Base-by-base conservation (phyloP, 1,140 invertebrate species). In the Lasioglossum albipes region DNA sequence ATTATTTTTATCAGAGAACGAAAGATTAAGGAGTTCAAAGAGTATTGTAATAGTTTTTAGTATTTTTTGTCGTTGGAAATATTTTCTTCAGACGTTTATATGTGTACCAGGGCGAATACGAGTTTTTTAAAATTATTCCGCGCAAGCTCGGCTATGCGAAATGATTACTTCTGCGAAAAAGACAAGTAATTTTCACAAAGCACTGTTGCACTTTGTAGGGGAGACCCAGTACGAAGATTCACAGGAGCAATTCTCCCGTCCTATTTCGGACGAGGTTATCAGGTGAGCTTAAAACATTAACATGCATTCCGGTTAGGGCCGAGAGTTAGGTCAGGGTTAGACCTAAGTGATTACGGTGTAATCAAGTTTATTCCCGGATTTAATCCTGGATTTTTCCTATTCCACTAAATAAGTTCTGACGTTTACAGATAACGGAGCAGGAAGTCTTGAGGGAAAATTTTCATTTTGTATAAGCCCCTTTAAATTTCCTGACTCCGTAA, bases 201-300 rank as follows among this genome's bases (percentile, higher is more conserved):
- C 45, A 45, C n/a, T 66, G 69, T 85, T 74, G 27, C 36, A 81
- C 10, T 79, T 67, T 54, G 64, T 75, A 89, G 91, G 89, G 89
- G 87, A 90, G 69, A 82, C 73, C 71, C 89, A 89, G 83, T 84
- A 80, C 62, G 88, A 90, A n/a, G 88, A 87, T 73, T 5, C 75
- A 54, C 88, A 84, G 67, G 67, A 72, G 68, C 79, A 88, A 74
- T 84, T 89, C 70, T 41, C 84, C 65, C 82, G 84, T 41, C 52
- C 85, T 22, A 75, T 85, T 68, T 82, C 87, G 66, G 91, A 91
- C 68, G 91, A 92, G 70, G 87, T 91, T 66, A 89, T 92, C 84
- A 91, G 90, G 91, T 92, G 81, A 87, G 78, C 42, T 79, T 49
- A 54, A 67, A 69, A 41, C 70, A 70, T 82, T 82, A 36, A 7